Percentiles rank a stretch among this genome's conserved stretches.
Conservation (phyloP, 2,888 invertebrate genomes). For the Biston betularia region DNA sequence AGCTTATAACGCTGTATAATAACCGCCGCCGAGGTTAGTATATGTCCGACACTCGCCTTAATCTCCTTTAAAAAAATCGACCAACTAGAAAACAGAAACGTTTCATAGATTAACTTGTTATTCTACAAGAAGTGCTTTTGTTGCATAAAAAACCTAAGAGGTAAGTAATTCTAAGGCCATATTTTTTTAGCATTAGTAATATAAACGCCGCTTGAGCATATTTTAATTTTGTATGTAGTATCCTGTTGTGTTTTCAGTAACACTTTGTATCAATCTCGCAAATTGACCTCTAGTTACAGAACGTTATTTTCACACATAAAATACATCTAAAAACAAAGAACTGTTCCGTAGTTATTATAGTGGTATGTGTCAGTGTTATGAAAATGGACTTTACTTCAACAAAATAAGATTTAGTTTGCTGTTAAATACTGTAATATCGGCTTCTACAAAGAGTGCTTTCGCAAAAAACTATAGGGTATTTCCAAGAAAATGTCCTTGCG, state of each 20-base stretch:
- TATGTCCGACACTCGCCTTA: no score
- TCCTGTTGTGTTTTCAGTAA: neutral
- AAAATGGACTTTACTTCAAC: neutral
- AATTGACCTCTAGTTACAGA: neutral
- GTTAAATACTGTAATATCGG: constrained; percentile 9
- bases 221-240: no score
- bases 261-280: neutral
- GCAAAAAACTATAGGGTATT: constrained; percentile 46
- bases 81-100: no score
- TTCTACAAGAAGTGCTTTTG: no score
- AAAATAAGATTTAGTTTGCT: neutral
- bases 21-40: no score
- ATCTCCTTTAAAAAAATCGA: no score
- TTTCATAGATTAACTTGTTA: no score
- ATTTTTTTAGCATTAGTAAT: no score
- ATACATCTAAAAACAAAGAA: constrained; percentile 5
- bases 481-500: constrained; percentile 56
- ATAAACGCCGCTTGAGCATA: no score
- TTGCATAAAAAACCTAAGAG: no score
- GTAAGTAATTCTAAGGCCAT: no score
- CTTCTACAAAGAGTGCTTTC: constrained; percentile 40
- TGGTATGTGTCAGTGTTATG: neutral
- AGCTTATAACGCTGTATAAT: no score
- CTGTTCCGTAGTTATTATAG: neutral
- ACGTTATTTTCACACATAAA: neutral